Base-by-base conservation (phyloP, 2,888 invertebrate species). In the Ormia ochracea region DNA sequence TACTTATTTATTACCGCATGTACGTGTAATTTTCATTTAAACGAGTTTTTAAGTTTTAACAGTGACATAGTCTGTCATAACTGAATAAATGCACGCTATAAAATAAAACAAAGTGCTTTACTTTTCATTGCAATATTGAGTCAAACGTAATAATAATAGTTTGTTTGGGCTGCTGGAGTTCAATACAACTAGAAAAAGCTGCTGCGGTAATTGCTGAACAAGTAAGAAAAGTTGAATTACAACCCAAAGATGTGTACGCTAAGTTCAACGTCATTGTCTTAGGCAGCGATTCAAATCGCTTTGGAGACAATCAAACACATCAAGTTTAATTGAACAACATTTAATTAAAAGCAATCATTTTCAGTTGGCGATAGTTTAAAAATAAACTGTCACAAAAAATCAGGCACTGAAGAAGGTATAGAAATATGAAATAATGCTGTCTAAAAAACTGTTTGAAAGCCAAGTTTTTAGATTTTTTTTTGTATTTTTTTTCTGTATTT, bases 221-320 rank as follows among this genome's bases (percentile, higher is more conserved):
- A 33, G 10, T 56, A 45, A 63, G 41, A 78, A 74, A 73, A 68
- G 68, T 68, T 73, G 78, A 68, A 41, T 73, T 68, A 38, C 73
- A 45, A 19, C 56, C 73, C 66, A 36, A 50, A 76, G 43, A 68
- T 50, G n/a, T 56, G 61, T 59, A 63, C 66, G 54, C 14, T 73
- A 73, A 78, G 66, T 73, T 78, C 78, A 78, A 78, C 78, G 78
- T 74, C 78, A 78, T 43, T 63, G 78, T 33, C 56, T 50, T 52
- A 33, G 9, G 23, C 14, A 54, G 54, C 12, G 9, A 23, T 28
- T 19, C 36, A 58, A 54, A 52, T 52, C 17, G 48, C 52, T 68
- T 19, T 48, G 52, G n/a, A 77, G 45, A 58, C 73, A 68, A 78
- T 61, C 36, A 68, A 66, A 69, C n/a, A 72, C 45, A 45, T 41